Percentiles rank a stretch among this genome's conserved stretches.
Conservation (phyloP, 1,140 invertebrate species). For the Thaumetopoea pityocampa region DNA sequence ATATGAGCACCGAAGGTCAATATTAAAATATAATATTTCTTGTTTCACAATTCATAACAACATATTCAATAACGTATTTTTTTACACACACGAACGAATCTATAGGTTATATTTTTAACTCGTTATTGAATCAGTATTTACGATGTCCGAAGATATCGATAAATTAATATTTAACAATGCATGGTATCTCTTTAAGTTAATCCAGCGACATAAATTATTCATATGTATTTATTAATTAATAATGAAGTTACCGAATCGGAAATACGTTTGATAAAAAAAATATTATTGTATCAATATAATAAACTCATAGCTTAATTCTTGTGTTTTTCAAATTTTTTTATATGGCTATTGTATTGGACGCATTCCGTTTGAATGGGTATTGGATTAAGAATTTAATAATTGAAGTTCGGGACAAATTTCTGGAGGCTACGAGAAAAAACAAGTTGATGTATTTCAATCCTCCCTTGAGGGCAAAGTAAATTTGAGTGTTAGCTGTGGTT, state of each 20-base stretch:
- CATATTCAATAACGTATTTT: not conserved
- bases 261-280: slow-evolving; percentile 25
- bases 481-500: slow-evolving; percentile 20
- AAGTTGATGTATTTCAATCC: slow-evolving; percentile 40
- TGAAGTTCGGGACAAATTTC: slow-evolving; percentile 35
- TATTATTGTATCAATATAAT: slow-evolving; percentile 17
- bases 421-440: slow-evolving; percentile 44
- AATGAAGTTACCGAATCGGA: slow-evolving; percentile 36
- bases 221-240: slow-evolving; percentile 61
- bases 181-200: slow-evolving; percentile 18
- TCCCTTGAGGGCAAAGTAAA: slow-evolving; percentile 32
- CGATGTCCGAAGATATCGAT: slow-evolving; percentile 26
- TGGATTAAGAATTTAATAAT: slow-evolving; percentile 54
- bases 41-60: too few relatives aligned
- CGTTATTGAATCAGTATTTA: slow-evolving; percentile 23
- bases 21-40: too few relatives aligned
- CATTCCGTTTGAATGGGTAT: slow-evolving; percentile 31
- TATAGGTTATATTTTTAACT: not conserved
- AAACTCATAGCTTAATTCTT: slow-evolving; percentile 48
- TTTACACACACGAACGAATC: not conserved
- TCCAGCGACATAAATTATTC: slow-evolving; percentile 47
- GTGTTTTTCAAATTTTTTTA: slow-evolving; percentile 52
- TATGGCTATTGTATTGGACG: slow-evolving; percentile 37
- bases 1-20: slow-evolving; percentile 17
- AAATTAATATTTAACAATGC: slow-evolving; percentile 40